Percentiles rank a stretch among this genome's conserved stretches.
Conservation (phyloP, 2,113 vertebrate genomes). For the Diphyllodes magnificus region DNA sequence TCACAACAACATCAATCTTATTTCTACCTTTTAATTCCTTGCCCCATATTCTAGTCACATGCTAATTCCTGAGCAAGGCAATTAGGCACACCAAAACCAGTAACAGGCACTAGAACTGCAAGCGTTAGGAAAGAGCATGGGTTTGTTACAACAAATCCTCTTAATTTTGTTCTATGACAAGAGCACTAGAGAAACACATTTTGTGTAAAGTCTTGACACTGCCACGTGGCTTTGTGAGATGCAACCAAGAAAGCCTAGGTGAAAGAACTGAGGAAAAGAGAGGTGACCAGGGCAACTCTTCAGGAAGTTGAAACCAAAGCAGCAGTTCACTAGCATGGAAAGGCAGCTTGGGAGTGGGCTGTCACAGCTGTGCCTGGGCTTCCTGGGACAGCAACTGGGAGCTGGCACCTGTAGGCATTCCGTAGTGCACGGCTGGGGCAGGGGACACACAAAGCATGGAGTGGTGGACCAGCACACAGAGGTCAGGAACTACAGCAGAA, state of each 20-base stretch:
- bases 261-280: neutral
- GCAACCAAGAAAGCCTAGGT: neutral
- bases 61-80: neutral
- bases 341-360: neutral
- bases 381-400: neutral
- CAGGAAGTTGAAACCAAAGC: neutral
- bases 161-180: neutral
- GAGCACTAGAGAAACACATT: neutral
- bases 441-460: fast-evolving
- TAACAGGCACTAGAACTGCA: neutral
- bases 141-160: neutral
- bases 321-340: neutral
- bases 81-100: neutral
- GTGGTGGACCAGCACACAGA: fast-evolving
- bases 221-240: neutral
- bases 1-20: neutral
- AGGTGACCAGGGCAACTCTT: neutral
- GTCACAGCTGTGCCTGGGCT: neutral
- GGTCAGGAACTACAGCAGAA: fast-evolving
- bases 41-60: neutral
- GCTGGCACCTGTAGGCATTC: fast-evolving
- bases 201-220: neutral
- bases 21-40: neutral
- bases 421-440: fast-evolving
- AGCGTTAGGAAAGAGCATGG: fast-evolving